Percentiles rank a stretch among this genome's conserved stretches.
Evolutionary conservation across 2,888 invertebrate genomes (phyloP).

Genomic region (Desoria tigrina): DNA sequence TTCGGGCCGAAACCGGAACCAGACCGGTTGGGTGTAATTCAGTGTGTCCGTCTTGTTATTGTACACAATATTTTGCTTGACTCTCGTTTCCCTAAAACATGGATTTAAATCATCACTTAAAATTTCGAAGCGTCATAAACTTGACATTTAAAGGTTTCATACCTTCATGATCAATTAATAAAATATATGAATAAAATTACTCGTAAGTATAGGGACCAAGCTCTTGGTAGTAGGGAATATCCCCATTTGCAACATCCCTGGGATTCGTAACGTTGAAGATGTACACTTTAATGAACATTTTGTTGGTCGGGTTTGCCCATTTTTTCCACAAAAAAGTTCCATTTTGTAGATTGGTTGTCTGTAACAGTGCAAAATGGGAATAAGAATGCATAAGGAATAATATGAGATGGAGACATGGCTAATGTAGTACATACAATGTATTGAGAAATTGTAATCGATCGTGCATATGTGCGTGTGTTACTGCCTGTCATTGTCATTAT

Average conservation of each 20-base stretch:
- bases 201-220: conserved; percentile 28
- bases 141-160: background rate
- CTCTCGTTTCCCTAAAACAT: conserved; percentile 18
- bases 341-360: conserved; percentile 21
- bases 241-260: conserved; percentile 12
- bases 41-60: conserved; percentile 22
- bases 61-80: conserved; percentile 10
- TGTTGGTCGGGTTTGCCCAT: conserved; percentile 26
- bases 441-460: too few relatives aligned
- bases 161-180: background rate
- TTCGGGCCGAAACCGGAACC: conserved; percentile 19
- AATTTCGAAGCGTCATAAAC: background rate
- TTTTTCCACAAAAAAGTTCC: conserved; percentile 22
- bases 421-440: too few relatives aligned
- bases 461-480: too few relatives aligned
- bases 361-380: too few relatives aligned
- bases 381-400: too few relatives aligned
- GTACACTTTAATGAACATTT: conserved; percentile 18
- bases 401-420: too few relatives aligned
- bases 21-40: conserved; percentile 5
- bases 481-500: too few relatives aligned
- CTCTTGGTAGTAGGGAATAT: conserved; percentile 19
- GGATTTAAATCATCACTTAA: background rate
- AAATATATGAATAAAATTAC: conserved; percentile 12
- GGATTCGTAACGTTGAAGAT: conserved; percentile 31